Base-by-base conservation (phyloP, 2,797 vertebrate species). In the Brachyrhaphis roseni region DNA sequence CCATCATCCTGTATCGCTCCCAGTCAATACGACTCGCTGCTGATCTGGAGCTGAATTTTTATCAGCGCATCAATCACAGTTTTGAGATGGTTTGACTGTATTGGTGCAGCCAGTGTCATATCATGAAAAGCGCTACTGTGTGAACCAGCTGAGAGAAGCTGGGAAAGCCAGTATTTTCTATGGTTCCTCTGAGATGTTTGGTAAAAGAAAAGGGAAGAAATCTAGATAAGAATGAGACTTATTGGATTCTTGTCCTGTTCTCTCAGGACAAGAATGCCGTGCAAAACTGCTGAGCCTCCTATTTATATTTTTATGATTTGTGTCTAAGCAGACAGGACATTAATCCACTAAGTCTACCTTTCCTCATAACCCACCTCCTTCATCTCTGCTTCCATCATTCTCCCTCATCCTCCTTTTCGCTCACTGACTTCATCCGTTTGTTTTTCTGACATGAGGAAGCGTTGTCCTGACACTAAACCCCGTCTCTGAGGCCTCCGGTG, bases 81-180 rank as follows among this genome's bases (percentile, higher is more conserved):
- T 36, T 53, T 36, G 76, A 84, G 76, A 90, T 31, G 72, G 62
- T 87, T 49, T 72, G 79, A 55, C 68, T 71, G 49, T 7, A 36
- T 73, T 78, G 76, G 74, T 72, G 68, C 53, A 72, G 84, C 85
- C 77, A 89, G 85, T 51, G 2, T 41, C 46, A 31, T 78, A 81
- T 84, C 78, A 80, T 86, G n/a, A n/a, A 88, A 86, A 64, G 43
- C 34, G 72, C 79, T 74, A 76, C 39, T 62, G 78, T 78, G 77
- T 68, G 80, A 79, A 87, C 78, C 64, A 12, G 15, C 31, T 66
- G 13, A 16, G 57, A 12, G 77, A 77, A 51, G 4, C 43, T 5
- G 74, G 83, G 1, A 71, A 77, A 62, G n/a, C 4, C 12, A 62
- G 15, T 16, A 64, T 64, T 72, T 76, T 81, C 64, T 1, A 36